Evolutionary conservation across 1,140 invertebrate genomes (phyloP).

Genomic region (Phenacoccus solenopsis): DNA sequence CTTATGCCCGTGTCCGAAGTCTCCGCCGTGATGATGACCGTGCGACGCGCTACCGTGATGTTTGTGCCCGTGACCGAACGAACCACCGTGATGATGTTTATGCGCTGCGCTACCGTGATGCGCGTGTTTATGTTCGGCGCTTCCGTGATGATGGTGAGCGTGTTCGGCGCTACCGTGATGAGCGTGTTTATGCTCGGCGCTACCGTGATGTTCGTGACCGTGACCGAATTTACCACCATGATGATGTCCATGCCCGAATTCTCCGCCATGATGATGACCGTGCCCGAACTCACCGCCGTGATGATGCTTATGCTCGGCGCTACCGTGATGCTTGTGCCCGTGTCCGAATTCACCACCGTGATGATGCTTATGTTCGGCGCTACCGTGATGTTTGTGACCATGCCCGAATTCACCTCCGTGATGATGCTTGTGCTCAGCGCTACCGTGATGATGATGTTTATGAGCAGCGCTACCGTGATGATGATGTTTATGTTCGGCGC

Average conservation of each 20-base stretch:
- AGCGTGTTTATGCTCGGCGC: constrained; percentile 22
- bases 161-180: constrained; percentile 21
- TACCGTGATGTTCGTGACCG: constrained; percentile 23
- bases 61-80: constrained; percentile 22
- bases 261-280: constrained; percentile 22
- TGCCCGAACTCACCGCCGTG: constrained; percentile 22
- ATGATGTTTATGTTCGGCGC: constrained; percentile 20
- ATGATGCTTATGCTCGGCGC: constrained; percentile 19
- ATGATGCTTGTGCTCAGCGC: constrained; percentile 21
- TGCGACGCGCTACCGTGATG: constrained; percentile 24
- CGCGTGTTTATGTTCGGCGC: constrained; percentile 23
- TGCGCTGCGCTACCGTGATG: constrained; percentile 24
- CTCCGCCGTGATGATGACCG: constrained; percentile 24
- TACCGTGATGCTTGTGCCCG: constrained; percentile 22
- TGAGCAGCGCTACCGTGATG: constrained; percentile 19
- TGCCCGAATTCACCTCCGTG: constrained; percentile 20
- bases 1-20: constrained; percentile 23
- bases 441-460: constrained; percentile 20
- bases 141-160: constrained; percentile 24
- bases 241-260: constrained; percentile 23
- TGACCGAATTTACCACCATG: constrained; percentile 24
- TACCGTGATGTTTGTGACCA: constrained; percentile 20
- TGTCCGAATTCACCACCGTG: constrained; percentile 22
- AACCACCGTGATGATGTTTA: constrained; percentile 23
- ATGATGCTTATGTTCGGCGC: constrained; percentile 21